Evolutionary conservation across 2,888 invertebrate genomes (phyloP).

Genomic region (Dicyrtomina minuta): DNA sequence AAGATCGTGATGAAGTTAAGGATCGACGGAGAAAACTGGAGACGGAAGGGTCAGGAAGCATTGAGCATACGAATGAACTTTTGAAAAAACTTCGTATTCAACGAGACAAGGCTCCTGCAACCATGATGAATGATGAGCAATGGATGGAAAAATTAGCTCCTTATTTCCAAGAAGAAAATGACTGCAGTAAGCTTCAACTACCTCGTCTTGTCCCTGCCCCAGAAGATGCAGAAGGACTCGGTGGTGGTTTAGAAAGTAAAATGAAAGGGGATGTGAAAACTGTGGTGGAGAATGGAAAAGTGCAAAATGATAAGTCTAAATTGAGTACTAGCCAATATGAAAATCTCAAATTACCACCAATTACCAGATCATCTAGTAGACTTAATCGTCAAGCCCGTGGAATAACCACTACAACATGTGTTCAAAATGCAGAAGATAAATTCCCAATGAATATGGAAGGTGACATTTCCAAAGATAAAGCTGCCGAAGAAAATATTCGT

Average conservation of each 20-base stretch:
- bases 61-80: not conserved
- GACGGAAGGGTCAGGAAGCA: not conserved
- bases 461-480: not conserved
- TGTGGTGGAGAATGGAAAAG: not conserved
- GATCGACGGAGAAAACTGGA: conserved; percentile 19
- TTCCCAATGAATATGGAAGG: conserved; percentile 21
- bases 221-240: not conserved
- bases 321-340: conserved; percentile 1
- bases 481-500: conserved; percentile 16
- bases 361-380: not conserved
- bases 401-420: conserved; percentile 9
- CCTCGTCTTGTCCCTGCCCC: not conserved
- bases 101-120: not conserved
- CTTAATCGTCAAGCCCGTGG: conserved; percentile 7
- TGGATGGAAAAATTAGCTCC: conserved; percentile 3
- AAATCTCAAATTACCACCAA: conserved; percentile 18
- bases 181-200: not conserved
- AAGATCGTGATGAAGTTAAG: conserved; percentile 11
- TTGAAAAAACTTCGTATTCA: not conserved
- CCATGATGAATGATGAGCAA: not conserved
- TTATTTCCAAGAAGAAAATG: not conserved
- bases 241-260: no score
- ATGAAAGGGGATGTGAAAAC: not conserved
- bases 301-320: not conserved
- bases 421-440: not conserved